Evolutionary conservation across 2,888 invertebrate species (phyloP).

Genomic region (Hypomecis atomaria): DNA sequence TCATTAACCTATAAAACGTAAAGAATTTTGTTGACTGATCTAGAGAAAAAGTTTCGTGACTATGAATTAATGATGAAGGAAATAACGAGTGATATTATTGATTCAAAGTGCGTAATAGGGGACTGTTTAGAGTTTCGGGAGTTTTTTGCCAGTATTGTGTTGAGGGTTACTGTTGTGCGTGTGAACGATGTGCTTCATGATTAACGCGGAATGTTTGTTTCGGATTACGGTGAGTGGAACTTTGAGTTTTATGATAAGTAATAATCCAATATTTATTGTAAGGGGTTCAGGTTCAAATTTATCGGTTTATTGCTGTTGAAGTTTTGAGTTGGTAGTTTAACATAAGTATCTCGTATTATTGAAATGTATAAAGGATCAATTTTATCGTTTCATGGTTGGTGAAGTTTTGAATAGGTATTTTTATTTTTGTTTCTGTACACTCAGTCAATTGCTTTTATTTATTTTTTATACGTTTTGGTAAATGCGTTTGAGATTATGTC

Average conservation of each 20-base stretch:
- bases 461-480: too few species aligned
- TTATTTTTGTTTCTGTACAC: neutral
- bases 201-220: conserved; percentile 67
- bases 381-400: neutral
- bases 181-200: conserved; percentile 69
- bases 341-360: too few species aligned
- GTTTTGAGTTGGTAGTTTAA: neutral
- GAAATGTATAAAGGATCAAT: too few species aligned
- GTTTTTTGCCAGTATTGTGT: conserved; percentile 50
- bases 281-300: neutral
- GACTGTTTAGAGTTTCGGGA: conserved; percentile 48
- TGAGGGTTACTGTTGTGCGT: conserved; percentile 55
- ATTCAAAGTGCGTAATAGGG: conserved; percentile 43
- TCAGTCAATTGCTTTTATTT: neutral
- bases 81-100: conserved; percentile 41
- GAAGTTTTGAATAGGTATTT: neutral
- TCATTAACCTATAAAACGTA: conserved; percentile 58
- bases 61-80: conserved; percentile 56
- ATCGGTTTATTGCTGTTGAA: neutral
- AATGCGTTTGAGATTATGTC: too few species aligned
- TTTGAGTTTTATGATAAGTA: neutral
- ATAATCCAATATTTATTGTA: conserved; percentile 10
- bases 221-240: conserved; percentile 65
- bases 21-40: conserved; percentile 53
- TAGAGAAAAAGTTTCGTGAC: conserved; percentile 60